phyloP scores from a whole-genome alignment of 2,797 vertebrate genomes.

The Gobionotothen gibberifrons region DNA sequence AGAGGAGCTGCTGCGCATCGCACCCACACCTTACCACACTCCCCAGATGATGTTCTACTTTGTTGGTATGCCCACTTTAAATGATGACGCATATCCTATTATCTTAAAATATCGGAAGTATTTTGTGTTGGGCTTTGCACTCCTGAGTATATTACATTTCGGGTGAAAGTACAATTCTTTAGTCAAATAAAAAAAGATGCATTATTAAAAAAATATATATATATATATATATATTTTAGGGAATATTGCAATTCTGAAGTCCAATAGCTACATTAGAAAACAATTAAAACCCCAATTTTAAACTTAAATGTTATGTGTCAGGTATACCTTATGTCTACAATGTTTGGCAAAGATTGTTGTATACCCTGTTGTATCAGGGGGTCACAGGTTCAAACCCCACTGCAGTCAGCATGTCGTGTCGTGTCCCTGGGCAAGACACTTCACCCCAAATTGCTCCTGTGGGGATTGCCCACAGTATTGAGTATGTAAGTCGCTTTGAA shows the following conservation, averaged over 20 bases:
- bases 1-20: conserved; percentile 92
- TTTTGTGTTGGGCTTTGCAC: background rate
- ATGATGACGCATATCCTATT: background rate
- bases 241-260: no score
- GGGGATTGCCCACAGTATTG: no score
- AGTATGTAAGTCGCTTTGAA: no score
- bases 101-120: background rate
- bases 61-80: conserved; percentile 81
- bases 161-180: background rate
- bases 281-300: background rate
- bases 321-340: background rate
- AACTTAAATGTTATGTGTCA: background rate
- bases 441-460: no score
- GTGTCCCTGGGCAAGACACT: no score
- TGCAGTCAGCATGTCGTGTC: no score
- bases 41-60: conserved; percentile 95
- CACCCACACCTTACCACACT: conserved; percentile 92
- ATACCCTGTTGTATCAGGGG: no score
- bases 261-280: no score
- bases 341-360: background rate
- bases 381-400: no score
- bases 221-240: no score
- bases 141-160: background rate
- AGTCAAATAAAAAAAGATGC: no score
- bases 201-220: no score